Percentiles rank a stretch among this genome's conserved stretches.
Conservation (phyloP, 2,888 invertebrate species). For the Eubasilissa splendida region DNA sequence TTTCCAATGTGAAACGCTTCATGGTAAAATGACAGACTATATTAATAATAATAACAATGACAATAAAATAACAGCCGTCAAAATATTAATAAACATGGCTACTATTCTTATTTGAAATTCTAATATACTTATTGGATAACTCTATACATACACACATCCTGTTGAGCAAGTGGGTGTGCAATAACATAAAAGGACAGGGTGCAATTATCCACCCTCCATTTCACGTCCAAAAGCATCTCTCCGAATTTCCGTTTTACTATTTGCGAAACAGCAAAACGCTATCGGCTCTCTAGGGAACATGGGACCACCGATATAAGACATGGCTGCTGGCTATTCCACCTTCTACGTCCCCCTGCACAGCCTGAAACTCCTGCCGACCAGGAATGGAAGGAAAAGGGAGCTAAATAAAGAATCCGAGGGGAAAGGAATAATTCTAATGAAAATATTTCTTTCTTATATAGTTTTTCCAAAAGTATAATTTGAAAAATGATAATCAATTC, state of each 20-base stretch:
- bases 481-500: too few relatives aligned
- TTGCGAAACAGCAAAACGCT: slow-evolving; percentile 57
- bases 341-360: not conserved
- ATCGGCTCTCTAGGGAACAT: slow-evolving; percentile 50
- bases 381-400: not conserved
- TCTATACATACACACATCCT: not conserved
- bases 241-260: slow-evolving; percentile 57
- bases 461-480: too few relatives aligned
- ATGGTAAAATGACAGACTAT: too few relatives aligned
- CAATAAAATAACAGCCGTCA: too few relatives aligned
- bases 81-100: too few relatives aligned
- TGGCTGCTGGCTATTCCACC: slow-evolving; percentile 29
- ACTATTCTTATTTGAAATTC: too few relatives aligned
- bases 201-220: slow-evolving; percentile 46
- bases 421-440: not conserved
- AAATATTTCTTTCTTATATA: too few relatives aligned
- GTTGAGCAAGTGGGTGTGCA: slow-evolving; percentile 19
- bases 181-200: slow-evolving; percentile 51
- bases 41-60: too few relatives aligned
- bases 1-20: too few relatives aligned
- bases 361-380: not conserved
- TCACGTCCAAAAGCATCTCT: slow-evolving; percentile 53
- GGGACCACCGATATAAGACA: slow-evolving; percentile 28
- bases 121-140: not conserved
- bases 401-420: not conserved